Base-by-base conservation (phyloP, 2,797 vertebrate species). In the Rousettus madagascariensis region DNA sequence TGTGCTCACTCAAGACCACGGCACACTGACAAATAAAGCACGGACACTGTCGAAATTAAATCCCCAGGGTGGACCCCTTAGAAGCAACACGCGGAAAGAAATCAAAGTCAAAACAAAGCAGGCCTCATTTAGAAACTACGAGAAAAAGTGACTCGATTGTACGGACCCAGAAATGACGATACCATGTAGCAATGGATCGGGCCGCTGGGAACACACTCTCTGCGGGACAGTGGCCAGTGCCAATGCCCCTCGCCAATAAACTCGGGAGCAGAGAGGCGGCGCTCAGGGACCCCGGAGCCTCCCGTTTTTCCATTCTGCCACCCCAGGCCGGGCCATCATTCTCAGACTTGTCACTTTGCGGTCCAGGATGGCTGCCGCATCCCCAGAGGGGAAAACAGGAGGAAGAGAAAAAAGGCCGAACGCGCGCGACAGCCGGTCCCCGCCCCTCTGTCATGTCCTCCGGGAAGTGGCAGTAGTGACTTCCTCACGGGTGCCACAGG, bases 1-100 rank as follows among this genome's bases (percentile, higher is more conserved):
- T 90, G 80, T 17, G 12, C 51, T 71, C 41, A n/a, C 72, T 92
- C 43, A 95, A 69, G 90, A 49, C 65, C 10, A 3, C 36, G 88
- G 41, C 86, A 28, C 66, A 33, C 33, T 17, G 66, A 90, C 74
- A 78, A 24, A 79, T 33, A 79, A 77, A 94, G 59, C 22, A 28
- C 0, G 17, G 61, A 36, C 12, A 2, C 0, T 30, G 69, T 85
- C 61, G 72, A 57, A 59, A 33, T 89, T 43, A 20, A 80, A 71
- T 77, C 84, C 72, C 74, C 57, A 26, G 74, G 53, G 49, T 6
- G 19, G 16, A 43, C 55, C 30, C 51, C 57, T 77, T 55, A 74
- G 20, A n/a, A 86, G 63, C 75, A 89, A 38, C 33, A 63, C 43
- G 17, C 11, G 13, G 33, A 71, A 75, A 88, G 72, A 94, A 57